phyloP scores from a whole-genome alignment of 2,113 vertebrate species.

The Petaurus breviceps region DNA sequence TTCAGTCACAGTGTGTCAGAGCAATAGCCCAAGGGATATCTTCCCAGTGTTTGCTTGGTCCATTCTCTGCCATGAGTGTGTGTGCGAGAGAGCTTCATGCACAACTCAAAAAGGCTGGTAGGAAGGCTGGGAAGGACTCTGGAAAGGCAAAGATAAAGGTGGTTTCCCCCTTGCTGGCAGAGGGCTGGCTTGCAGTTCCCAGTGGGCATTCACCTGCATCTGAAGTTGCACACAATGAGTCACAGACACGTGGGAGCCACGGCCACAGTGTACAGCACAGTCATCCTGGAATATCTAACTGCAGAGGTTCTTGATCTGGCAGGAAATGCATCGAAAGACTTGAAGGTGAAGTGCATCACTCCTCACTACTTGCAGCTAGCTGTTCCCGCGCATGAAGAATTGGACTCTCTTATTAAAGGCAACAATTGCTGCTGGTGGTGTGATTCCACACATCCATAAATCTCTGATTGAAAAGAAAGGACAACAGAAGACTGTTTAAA shows the following conservation, averaged over 20 bases:
- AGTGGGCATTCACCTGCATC: slow-evolving; percentile 97
- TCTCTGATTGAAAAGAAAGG: slow-evolving; percentile 99
- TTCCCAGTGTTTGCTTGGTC: slow-evolving; percentile 22
- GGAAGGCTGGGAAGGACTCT: slow-evolving; percentile 97
- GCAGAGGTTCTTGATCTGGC: slow-evolving; percentile 98
- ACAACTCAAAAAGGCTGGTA: slow-evolving; percentile 87
- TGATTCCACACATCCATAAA: slow-evolving; percentile 99
- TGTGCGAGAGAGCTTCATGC: not conserved
- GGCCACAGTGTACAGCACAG: slow-evolving; percentile 96
- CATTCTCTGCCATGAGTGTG: slow-evolving; percentile 15
- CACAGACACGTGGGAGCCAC: slow-evolving; percentile 97
- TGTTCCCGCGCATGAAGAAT: slow-evolving; percentile 96
- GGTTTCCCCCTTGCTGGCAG: slow-evolving; percentile 97
- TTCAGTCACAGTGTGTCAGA: too few species aligned
- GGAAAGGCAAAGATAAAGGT: slow-evolving; percentile 98
- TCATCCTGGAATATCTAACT: slow-evolving; percentile 96
- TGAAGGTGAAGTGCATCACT: slow-evolving; percentile 98
- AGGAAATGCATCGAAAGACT: slow-evolving; percentile 98
- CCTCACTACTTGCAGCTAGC: slow-evolving; percentile 98
- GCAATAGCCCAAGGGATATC: too few species aligned
- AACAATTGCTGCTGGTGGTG: slow-evolving; percentile 98
- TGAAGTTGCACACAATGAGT: slow-evolving; percentile 97
- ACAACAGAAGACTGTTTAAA: slow-evolving; percentile 98
- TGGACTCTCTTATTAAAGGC: slow-evolving; percentile 99
- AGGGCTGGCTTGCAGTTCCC: too few species aligned